Percentiles rank a stretch among this genome's conserved stretches.
phyloP scores from a whole-genome alignment of 2,888 invertebrate species.

The Aplocera efformata region DNA sequence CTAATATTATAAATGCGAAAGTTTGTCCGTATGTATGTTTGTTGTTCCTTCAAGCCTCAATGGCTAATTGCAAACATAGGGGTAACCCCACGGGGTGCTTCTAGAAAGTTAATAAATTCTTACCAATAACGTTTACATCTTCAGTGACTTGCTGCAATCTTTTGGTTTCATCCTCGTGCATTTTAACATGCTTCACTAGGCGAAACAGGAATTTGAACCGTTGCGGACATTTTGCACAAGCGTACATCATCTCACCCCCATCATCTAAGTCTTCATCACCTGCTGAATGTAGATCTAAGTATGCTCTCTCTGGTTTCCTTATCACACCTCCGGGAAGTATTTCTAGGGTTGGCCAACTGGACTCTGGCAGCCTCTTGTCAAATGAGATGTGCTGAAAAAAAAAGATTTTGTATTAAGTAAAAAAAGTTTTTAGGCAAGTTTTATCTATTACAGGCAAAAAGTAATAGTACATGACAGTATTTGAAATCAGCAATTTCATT shows the following conservation, averaged over 20 bases:
- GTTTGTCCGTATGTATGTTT: too few species aligned
- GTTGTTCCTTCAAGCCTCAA: too few species aligned
- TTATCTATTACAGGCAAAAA: too few species aligned
- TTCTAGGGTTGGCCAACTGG: slow-evolving; percentile 69
- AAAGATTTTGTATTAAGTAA: slow-evolving; percentile 12
- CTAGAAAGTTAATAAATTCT: too few species aligned
- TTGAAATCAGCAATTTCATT: too few species aligned
- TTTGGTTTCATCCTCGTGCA: slow-evolving; percentile 59
- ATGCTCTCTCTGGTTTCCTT: slow-evolving; percentile 49
- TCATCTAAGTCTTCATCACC: slow-evolving; percentile 14
- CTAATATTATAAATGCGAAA: too few species aligned
- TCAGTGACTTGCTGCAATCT: slow-evolving; percentile 30
- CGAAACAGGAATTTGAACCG: slow-evolving; percentile 58
- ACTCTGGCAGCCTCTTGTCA: slow-evolving; percentile 33
- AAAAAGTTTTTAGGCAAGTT: too few species aligned
- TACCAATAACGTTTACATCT: slow-evolving; percentile 25
- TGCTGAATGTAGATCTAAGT: slow-evolving; percentile 14
- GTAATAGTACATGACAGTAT: too few species aligned
- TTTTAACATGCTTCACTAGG: slow-evolving; percentile 63
- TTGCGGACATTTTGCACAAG: slow-evolving; percentile 65
- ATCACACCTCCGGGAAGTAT: slow-evolving; percentile 69
- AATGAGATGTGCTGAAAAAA: neutral
- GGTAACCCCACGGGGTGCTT: too few species aligned
- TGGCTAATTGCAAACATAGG: too few species aligned
- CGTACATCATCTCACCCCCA: slow-evolving; percentile 55